Evolutionary conservation across 1,140 invertebrate species (phyloP), one percentile per base, ranked within the genome.

Genomic region (Holotrichia oblita): DNA sequence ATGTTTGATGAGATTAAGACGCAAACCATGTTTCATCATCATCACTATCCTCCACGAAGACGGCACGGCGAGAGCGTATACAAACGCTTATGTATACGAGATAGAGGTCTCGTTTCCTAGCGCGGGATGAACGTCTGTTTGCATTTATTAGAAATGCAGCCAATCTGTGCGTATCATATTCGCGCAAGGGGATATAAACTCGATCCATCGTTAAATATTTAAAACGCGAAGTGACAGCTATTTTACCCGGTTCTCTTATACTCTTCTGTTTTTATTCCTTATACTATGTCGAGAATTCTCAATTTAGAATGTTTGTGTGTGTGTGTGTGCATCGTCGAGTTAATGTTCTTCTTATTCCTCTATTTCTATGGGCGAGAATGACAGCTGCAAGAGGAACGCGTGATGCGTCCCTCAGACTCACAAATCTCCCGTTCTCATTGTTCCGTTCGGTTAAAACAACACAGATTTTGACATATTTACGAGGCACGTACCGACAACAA

Each of bases 1-100:
- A 84, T 84, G 80, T 84, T 84, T 84, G 83, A 84, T 84, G 83
- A 84, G 83, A 83, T 84, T 84, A 84, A 84, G 83, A 84, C 83
- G 79, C 83, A 83, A 84, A 83, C 80, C 83, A 81, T 84, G 83
- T 84, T 84, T 83, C 83, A 82, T 83, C 83, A 82, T 83, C 81
- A 73, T 64, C 61, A 34, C 27, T 34, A 34, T 34, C 27, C 1
- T 34, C 27, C 78, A 14, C 69, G 48, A 14, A 6, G n/a, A 55
- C 48, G 64, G 14, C 27, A 34, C n/a, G n/a, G 24, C 48, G 48
- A 17, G n/a, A 48, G 10, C 44, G n/a, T 14, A 48, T 9, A 48
- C 48, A 55, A 17, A 6, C 48, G 17, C 12, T 17, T 17, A 6
- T 17, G n/a, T 14, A 4, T 14, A n/a, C 44, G 44, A 48, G 44